Conservation (phyloP, 1,140 invertebrate genomes). For the Diabrotica undecimpunctata region DNA sequence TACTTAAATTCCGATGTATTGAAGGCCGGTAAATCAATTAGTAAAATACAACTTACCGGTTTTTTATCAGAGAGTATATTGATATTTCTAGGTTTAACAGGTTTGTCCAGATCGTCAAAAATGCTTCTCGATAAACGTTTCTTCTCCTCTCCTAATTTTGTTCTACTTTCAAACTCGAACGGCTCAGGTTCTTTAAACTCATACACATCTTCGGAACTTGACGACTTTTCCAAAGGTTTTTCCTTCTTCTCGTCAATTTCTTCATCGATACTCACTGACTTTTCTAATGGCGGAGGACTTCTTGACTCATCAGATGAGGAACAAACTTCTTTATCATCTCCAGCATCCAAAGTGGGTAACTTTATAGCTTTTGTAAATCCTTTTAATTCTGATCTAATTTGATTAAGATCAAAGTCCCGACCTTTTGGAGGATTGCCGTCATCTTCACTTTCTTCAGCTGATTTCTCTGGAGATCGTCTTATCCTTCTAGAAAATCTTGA, state of each 20-base stretch:
- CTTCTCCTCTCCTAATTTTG: slow-evolving; percentile 52
- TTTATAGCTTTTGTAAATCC: slow-evolving; percentile 66
- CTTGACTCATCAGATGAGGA: slow-evolving; percentile 45
- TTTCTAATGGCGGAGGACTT: slow-evolving; percentile 38
- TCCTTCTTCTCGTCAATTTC: slow-evolving; percentile 32
- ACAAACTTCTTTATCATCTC: slow-evolving; percentile 41
- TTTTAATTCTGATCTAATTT: slow-evolving; percentile 79
- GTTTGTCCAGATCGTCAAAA: slow-evolving; percentile 52
- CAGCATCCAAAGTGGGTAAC: slow-evolving; percentile 36
- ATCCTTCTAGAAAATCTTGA: slow-evolving; percentile 34
- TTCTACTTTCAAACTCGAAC: slow-evolving; percentile 72
- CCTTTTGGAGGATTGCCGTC: slow-evolving; percentile 52
- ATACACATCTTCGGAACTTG: slow-evolving; percentile 69
- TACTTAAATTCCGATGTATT: no score
- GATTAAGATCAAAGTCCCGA: slow-evolving; percentile 75
- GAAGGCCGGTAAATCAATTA: no score
- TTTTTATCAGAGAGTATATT: no score
- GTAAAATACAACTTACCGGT: no score
- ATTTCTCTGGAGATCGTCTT: slow-evolving; percentile 38
- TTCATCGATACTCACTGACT: slow-evolving; percentile 33
- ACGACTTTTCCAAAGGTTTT: slow-evolving; percentile 37
- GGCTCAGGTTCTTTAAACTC: slow-evolving; percentile 87
- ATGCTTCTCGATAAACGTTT: slow-evolving; percentile 54
- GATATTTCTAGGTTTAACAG: no score
- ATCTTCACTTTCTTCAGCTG: slow-evolving; percentile 39